phyloP scores from a whole-genome alignment of 1,140 invertebrate species.

The Mamestra configurata region DNA sequence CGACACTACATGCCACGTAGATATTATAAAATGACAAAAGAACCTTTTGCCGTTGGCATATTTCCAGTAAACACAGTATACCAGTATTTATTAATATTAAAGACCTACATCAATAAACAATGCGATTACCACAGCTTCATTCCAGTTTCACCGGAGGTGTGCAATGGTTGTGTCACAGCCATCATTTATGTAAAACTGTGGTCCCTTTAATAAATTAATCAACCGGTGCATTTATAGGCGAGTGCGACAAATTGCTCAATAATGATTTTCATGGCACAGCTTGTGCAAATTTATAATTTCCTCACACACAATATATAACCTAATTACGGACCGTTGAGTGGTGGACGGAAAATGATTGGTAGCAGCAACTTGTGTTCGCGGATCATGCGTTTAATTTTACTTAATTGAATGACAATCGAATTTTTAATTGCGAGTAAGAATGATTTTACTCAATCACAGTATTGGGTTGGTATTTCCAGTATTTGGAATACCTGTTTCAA shows the following conservation, averaged over 20 bases:
- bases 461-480: background rate
- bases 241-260: constrained; percentile 72
- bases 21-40: background rate
- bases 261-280: constrained; percentile 69
- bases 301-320: constrained; percentile 49
- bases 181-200: constrained; percentile 69
- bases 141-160: constrained; percentile 22
- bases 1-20: background rate
- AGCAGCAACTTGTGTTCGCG: constrained; percentile 23
- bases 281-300: constrained; percentile 64
- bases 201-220: constrained; percentile 77
- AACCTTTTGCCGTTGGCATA: background rate
- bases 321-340: constrained; percentile 48
- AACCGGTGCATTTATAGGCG: constrained; percentile 68
- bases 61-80: background rate
- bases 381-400: constrained; percentile 45
- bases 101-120: constrained; percentile 31
- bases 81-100: constrained; percentile 14
- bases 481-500: background rate
- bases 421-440: background rate
- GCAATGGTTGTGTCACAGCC: constrained; percentile 44
- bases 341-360: constrained; percentile 35
- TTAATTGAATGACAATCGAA: constrained; percentile 22
- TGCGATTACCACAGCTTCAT: constrained; percentile 27
- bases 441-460: background rate